Percentiles rank a stretch among this genome's conserved stretches.
phyloP scores from a whole-genome alignment of 2,113 vertebrate genomes.

The Paramormyrops kingsleyae region DNA sequence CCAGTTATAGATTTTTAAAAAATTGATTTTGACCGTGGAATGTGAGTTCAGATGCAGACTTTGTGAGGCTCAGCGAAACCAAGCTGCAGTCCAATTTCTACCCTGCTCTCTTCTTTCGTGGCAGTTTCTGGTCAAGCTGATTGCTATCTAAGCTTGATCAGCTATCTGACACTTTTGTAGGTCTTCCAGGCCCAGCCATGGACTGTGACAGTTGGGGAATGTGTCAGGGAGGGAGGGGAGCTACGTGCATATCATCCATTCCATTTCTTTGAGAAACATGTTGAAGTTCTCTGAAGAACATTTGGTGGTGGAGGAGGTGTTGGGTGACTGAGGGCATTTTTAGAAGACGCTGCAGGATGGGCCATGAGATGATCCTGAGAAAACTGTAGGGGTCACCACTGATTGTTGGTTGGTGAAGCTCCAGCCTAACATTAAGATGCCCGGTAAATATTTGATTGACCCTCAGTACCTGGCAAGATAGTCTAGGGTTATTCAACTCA shows the following conservation, averaged over 20 bases:
- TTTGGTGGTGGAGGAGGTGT: not conserved
- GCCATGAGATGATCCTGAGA: not conserved
- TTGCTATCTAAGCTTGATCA: not conserved
- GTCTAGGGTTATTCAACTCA: not conserved
- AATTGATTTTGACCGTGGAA: not conserved
- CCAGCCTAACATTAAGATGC: not conserved
- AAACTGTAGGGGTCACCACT: not conserved
- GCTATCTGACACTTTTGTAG: not conserved
- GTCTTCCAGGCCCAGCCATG: not conserved
- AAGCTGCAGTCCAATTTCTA: not conserved
- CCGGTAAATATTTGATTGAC: not conserved
- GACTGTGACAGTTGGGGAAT: slow-evolving; percentile 10
- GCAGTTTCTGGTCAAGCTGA: not conserved
- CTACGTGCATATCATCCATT: slow-evolving; percentile 9
- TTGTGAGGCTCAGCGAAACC: not conserved
- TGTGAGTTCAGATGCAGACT: not conserved
- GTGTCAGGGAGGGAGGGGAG: not conserved
- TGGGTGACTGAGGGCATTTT: not conserved
- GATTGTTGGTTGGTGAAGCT: not conserved
- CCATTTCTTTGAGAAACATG: not conserved
- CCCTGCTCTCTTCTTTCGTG: not conserved
- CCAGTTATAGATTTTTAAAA: not conserved
- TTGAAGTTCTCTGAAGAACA: not conserved
- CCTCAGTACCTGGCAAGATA: not conserved
- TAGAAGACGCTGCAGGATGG: not conserved